Conservation (phyloP, 2,888 invertebrate species). For the Arge pagana region DNA sequence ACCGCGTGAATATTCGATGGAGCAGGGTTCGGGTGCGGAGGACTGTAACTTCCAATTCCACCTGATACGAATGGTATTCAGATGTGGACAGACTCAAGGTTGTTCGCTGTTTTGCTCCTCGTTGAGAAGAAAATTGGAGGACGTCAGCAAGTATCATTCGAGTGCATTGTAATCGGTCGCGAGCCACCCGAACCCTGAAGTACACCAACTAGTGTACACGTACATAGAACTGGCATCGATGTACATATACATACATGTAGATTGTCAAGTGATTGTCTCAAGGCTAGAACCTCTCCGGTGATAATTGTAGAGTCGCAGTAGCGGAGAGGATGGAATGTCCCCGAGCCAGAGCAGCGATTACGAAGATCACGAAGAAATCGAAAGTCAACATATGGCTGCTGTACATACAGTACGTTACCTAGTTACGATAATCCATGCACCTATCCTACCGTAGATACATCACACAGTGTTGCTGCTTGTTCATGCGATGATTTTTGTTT, state of each 20-base stretch:
- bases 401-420: conserved; percentile 67
- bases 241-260: neutral
- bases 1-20: no score
- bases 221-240: neutral
- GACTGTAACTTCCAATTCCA: no score
- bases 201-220: neutral
- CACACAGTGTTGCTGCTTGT: conserved; percentile 3
- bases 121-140: no score
- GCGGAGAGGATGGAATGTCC: conserved; percentile 65
- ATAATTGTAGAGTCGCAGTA: conserved; percentile 60
- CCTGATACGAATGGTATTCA: no score
- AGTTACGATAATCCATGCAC: conserved; percentile 1
- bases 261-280: neutral
- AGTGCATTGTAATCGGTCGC: no score
- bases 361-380: conserved; percentile 70
- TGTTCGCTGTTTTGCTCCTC: no score
- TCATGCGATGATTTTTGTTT: neutral
- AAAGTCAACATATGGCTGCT: conserved; percentile 66
- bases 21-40: no score
- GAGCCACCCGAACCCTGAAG: no score
- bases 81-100: no score
- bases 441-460: neutral
- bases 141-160: no score
- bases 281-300: conserved; percentile 22
- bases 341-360: conserved; percentile 73